phyloP scores from a whole-genome alignment of 2,113 vertebrate species.

The Scalopus aquaticus region DNA sequence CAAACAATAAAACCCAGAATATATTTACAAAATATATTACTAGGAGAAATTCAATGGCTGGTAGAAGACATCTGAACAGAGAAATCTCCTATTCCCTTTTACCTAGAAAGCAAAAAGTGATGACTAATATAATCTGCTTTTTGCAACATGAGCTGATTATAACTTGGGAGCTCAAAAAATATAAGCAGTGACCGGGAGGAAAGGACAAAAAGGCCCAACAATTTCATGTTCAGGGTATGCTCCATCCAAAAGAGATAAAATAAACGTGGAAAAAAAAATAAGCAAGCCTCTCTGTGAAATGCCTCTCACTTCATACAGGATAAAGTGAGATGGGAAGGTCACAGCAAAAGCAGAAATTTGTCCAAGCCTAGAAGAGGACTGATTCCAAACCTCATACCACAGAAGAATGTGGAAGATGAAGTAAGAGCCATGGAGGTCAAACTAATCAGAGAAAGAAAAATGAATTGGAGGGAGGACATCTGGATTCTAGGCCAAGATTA shows the following conservation, averaged over 20 bases:
- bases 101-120: conserved; percentile 41
- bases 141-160: neutral
- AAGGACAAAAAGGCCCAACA: neutral
- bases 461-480: neutral
- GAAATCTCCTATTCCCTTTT: neutral
- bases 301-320: neutral
- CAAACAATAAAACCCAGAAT: neutral
- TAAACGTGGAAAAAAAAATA: conserved; percentile 60
- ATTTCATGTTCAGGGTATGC: neutral
- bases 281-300: conserved; percentile 44
- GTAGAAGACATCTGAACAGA: conserved; percentile 23
- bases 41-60: conserved; percentile 23
- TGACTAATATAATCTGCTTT: neutral
- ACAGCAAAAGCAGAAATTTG: conserved; percentile 47
- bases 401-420: conserved; percentile 26
- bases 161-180: conserved; percentile 6
- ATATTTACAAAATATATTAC: neutral
- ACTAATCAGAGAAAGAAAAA: neutral
- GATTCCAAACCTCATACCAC: neutral
- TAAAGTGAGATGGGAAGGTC: neutral
- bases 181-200: conserved; percentile 47
- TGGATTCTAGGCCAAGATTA: neutral
- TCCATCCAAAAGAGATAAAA: conserved; percentile 62
- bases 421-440: neutral
- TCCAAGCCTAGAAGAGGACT: neutral